Conservation (phyloP, 2,113 vertebrate species). For the Desmodus rotundus region DNA sequence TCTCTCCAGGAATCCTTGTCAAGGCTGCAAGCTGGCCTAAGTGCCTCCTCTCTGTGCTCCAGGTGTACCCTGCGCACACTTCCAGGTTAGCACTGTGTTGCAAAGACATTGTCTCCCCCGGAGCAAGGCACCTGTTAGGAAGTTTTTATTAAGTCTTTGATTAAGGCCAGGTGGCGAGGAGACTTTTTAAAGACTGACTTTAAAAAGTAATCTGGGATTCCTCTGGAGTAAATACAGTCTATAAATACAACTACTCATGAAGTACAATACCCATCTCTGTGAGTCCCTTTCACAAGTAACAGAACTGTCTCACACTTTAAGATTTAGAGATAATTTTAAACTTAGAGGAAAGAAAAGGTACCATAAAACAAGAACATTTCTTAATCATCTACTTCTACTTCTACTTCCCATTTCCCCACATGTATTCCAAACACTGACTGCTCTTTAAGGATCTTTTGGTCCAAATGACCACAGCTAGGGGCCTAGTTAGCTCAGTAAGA, state of each 20-base stretch:
- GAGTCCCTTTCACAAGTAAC: neutral
- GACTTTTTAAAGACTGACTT: neutral
- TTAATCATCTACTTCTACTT: neutral
- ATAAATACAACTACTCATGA: neutral
- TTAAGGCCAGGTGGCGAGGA: neutral
- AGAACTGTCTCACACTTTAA: neutral
- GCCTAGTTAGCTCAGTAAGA: neutral
- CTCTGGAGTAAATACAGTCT: neutral
- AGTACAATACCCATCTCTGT: neutral
- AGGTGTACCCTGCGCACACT: neutral
- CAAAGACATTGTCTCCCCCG: neutral
- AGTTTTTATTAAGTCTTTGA: neutral
- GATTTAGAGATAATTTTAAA: constrained; percentile 3
- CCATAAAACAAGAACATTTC: neutral
- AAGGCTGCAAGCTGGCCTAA: neutral
- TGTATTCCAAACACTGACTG: neutral
- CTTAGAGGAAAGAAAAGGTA: neutral
- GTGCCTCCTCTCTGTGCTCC: neutral
- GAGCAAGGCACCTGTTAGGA: neutral
- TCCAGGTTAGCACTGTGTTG: neutral
- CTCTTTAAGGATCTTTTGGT: neutral
- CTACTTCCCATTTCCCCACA: neutral
- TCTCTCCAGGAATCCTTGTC: neutral
- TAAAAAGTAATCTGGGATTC: neutral
- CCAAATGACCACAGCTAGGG: neutral